Percentiles rank a stretch among this genome's conserved stretches.
Evolutionary conservation across 2,888 invertebrate species (phyloP).

Genomic region (Carterocephalus palaemon): DNA sequence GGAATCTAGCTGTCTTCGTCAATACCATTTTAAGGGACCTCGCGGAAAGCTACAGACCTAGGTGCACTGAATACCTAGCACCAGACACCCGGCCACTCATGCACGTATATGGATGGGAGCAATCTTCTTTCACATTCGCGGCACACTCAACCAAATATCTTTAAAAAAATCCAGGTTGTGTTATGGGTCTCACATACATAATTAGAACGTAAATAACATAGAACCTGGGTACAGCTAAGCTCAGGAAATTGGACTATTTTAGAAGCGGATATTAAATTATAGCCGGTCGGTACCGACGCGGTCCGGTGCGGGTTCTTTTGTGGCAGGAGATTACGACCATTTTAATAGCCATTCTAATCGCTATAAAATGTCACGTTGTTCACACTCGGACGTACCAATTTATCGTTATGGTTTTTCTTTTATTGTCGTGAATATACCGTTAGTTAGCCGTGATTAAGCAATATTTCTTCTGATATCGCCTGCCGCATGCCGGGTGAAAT

Average conservation of each 20-base stretch:
- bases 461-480: too few species aligned
- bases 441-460: conserved; percentile 9
- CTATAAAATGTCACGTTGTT: conserved; percentile 37
- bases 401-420: conserved; percentile 1
- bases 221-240: conserved; percentile 15
- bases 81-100: conserved; percentile 33
- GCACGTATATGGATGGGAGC: conserved; percentile 33
- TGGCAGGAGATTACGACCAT: conserved; percentile 38
- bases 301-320: conserved; percentile 65
- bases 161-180: conserved; percentile 8
- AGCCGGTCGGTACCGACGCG: conserved; percentile 57
- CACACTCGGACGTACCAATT: conserved; percentile 38
- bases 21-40: conserved; percentile 34
- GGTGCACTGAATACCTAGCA: conserved; percentile 38
- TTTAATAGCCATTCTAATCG: conserved; percentile 34
- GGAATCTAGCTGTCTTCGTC: conserved; percentile 12
- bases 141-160: conserved; percentile 34
- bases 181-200: conserved; percentile 33
- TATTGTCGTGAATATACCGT: neutral
- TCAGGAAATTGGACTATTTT: conserved; percentile 69
- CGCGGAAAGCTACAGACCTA: conserved; percentile 34
- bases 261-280: conserved; percentile 77
- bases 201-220: conserved; percentile 5
- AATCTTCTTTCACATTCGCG: conserved; percentile 32
- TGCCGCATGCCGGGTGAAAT: too few species aligned